A percentile compares a stretch with the other conserved stretches of the same genome.
Evolutionary conservation across 2,797 vertebrate species (phyloP).

Genomic region (Falco berigora): DNA sequence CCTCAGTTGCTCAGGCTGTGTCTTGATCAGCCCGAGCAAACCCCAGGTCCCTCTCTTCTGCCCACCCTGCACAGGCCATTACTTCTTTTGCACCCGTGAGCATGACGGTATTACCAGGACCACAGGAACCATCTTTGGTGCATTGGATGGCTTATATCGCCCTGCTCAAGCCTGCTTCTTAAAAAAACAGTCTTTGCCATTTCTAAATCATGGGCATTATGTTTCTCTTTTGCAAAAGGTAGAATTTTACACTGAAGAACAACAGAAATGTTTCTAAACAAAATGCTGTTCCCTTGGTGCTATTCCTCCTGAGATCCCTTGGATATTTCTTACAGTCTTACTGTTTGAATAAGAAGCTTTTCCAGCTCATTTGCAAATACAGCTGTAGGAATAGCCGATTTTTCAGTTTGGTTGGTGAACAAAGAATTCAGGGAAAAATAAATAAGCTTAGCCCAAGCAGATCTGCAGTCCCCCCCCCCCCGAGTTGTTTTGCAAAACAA

Average conservation of each 20-base stretch:
- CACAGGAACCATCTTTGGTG: background rate
- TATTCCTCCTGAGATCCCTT: background rate
- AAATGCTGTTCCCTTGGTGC: background rate
- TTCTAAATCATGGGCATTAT: no score
- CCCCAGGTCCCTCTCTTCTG: background rate
- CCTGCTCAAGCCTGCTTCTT: background rate
- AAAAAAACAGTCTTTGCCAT: background rate
- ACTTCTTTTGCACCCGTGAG: background rate
- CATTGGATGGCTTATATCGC: fast-evolving
- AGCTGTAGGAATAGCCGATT: background rate
- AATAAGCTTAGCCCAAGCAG: background rate
- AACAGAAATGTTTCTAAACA: background rate
- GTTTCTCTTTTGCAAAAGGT: background rate
- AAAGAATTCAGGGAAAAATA: background rate
- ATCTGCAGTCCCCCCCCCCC: background rate
- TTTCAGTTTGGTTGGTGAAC: background rate
- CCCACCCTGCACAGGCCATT: background rate
- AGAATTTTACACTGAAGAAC: background rate
- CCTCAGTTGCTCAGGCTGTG: background rate
- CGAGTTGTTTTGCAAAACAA: background rate
- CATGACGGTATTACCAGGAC: background rate
- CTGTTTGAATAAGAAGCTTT: background rate
- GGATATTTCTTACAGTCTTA: background rate
- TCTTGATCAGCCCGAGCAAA: background rate
- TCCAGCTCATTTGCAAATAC: background rate